These are phyloP conservation scores for Rachycentron canadum DNA, from an alignment of 2,797 vertebrate species.

Conservation along the genomic window DNA sequence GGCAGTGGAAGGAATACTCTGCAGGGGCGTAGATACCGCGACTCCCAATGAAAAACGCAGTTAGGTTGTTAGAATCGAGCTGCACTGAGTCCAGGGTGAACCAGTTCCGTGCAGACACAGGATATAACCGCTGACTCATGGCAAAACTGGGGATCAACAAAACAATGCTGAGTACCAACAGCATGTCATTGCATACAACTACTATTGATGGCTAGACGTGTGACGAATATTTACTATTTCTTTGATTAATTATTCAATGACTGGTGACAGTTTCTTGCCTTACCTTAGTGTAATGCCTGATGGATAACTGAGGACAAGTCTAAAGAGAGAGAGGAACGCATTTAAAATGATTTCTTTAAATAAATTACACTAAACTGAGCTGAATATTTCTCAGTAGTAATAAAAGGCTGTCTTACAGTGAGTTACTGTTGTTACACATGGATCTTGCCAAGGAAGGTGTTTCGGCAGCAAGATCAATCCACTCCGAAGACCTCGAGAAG, in stretches of 20 bases:
- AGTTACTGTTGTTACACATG: conserved; percentile 69
- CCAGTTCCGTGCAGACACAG: conserved; percentile 89
- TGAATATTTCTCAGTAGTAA: not conserved
- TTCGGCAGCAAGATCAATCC: conserved; percentile 79
- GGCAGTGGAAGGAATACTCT: conserved; percentile 91
- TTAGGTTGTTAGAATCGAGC: conserved; percentile 59
- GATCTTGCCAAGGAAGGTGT: conserved; percentile 73
- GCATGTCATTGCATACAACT: not conserved
- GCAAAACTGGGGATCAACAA: conserved; percentile 76
- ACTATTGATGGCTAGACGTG: accelerated
- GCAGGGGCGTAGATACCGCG: conserved; percentile 85
- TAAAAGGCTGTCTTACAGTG: conserved; percentile 78
- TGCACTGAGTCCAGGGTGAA: conserved; percentile 84
- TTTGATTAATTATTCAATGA: too few species aligned
- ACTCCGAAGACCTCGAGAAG: not conserved
- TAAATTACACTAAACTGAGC: not conserved
- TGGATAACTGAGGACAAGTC: conserved; percentile 81
- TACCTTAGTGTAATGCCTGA: conserved; percentile 66
- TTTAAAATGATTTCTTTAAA: not conserved
- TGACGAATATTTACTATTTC: not conserved
- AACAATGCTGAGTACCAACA: not conserved
- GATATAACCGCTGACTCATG: conserved; percentile 82
- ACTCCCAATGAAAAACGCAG: conserved; percentile 75
- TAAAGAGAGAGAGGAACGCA: conserved; percentile 41
- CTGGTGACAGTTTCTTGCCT: too few species aligned